Base-by-base conservation (phyloP, 2,797 vertebrate species). In the Hyperoplus immaculatus region DNA sequence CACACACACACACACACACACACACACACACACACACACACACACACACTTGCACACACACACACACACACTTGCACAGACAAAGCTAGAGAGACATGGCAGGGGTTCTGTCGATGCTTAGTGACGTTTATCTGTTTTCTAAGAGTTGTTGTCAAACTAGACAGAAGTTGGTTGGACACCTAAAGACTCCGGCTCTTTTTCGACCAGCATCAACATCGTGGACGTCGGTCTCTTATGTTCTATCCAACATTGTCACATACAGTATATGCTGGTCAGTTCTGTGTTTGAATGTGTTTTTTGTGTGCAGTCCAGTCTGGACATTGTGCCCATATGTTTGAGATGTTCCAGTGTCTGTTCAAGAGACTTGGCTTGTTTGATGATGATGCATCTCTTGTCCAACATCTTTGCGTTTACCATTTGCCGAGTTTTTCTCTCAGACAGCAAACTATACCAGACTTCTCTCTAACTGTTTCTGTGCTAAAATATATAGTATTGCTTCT, bases 81-180 rank as follows among this genome's bases (percentile, higher is more conserved):
- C 86, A 90, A 85, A 93, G 82, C 85, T 83, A 73, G 57, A 59
- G 8, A 59, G 80, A 60, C 84, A 89, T 93, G 92, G 92, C 91
- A 92, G 57, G 18, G 78, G 46, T 93, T 91, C 93, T 91, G 91
- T 89, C 51, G 38, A 77, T 67, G 76, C 86, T 88, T 64, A 70
- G 66, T 86, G 87, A 90, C 83, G 66, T 90, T 78, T 85, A 83
- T 90, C 90, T 85, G 51, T 85, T 80, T 88, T 87, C 88, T 86
- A 84, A 89, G 86, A 91, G 89, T 91, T 89, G 81, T 85, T 87
- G 87, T 92, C 80, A 77, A 86, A 90, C 87, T 83, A 77, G 61
- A 89, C 80, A 83, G 75, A 92, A 91, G 83, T 93, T 91, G 88
- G 77, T 85, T 92, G 89, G 88, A 92, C 75, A 82, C 77, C 68